Percentiles rank a stretch among this genome's conserved stretches.
Evolutionary conservation across 2,113 vertebrate species (phyloP).

Genomic region (Lontra canadensis): DNA sequence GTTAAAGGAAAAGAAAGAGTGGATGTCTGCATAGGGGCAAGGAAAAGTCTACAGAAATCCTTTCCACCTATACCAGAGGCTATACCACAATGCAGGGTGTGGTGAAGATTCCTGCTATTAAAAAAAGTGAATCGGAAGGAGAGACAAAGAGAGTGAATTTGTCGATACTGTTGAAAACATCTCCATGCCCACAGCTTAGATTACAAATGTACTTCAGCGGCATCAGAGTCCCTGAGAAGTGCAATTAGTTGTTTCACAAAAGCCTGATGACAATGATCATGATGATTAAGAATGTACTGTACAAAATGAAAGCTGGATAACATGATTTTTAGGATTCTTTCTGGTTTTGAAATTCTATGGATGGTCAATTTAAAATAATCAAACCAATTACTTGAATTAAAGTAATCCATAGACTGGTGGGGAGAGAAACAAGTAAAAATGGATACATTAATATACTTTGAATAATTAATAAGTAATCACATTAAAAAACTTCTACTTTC

Average conservation of each 20-base stretch:
- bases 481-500: not conserved
- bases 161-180: not conserved
- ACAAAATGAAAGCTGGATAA: not conserved
- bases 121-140: not conserved
- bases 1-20: not conserved
- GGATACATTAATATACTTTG: not conserved
- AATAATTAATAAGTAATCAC: not conserved
- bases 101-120: not conserved
- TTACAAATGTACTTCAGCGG: too few relatives aligned
- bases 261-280: not conserved
- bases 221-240: not conserved
- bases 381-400: not conserved
- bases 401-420: not conserved
- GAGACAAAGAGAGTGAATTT: not conserved
- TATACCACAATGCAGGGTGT: not conserved
- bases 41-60: not conserved
- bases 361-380: not conserved
- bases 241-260: not conserved
- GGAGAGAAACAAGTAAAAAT: not conserved
- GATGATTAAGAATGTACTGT: not conserved
- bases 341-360: not conserved
- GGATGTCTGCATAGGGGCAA: not conserved
- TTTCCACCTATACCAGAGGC: not conserved
- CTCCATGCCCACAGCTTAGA: not conserved
- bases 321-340: not conserved